Evolutionary conservation across 2,888 invertebrate genomes (phyloP).

Genomic region (Phyto melanocephala): DNA sequence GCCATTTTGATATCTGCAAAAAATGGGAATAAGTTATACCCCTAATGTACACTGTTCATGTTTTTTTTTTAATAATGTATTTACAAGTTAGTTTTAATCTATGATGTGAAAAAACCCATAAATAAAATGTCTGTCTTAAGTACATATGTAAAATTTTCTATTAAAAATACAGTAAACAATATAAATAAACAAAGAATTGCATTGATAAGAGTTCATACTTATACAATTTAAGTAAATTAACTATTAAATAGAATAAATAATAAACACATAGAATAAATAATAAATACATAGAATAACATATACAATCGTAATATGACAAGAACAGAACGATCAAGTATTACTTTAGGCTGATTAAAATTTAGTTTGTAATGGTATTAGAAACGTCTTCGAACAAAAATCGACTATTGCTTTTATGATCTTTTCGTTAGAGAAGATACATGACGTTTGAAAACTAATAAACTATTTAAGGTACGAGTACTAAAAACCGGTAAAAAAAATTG

Average conservation of each 20-base stretch:
- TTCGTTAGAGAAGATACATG: too few species aligned
- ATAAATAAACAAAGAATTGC: not conserved
- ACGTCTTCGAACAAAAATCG: too few species aligned
- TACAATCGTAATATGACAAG: not conserved
- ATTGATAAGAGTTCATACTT: slow-evolving; percentile 13
- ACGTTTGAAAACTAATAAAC: too few species aligned
- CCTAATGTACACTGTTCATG: too few species aligned
- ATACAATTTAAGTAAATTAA: not conserved
- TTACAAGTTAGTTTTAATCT: not conserved
- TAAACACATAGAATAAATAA: not conserved
- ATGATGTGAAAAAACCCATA: slow-evolving; percentile 30
- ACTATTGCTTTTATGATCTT: too few species aligned
- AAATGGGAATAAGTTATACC: too few species aligned
- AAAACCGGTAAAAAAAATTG: too few species aligned
- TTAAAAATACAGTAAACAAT: not conserved
- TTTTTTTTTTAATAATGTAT: not conserved
- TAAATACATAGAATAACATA: not conserved
- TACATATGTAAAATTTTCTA: slow-evolving; percentile 23
- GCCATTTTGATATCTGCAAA: too few species aligned
- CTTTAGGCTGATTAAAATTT: not conserved
- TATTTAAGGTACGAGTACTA: too few species aligned
- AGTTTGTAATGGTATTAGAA: not conserved
- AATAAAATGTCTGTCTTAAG: slow-evolving; percentile 8
- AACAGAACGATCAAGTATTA: not conserved
- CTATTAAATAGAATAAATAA: not conserved